Conservation (phyloP, 2,113 vertebrate genomes). For the Strigops habroptila region DNA sequence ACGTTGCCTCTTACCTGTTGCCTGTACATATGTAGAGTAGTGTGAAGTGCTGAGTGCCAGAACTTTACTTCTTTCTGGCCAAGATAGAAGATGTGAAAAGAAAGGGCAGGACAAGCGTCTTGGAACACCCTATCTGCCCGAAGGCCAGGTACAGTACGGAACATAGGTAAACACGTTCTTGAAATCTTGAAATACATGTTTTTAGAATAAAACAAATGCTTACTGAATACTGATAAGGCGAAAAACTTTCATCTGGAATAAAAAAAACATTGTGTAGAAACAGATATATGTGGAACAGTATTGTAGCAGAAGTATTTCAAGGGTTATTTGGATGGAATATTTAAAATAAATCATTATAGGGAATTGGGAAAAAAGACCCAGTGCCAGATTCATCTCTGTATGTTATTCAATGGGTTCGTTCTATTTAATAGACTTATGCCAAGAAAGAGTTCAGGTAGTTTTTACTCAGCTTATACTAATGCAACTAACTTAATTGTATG, state of each 20-base stretch:
- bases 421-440: background rate
- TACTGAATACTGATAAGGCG: background rate
- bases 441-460: background rate
- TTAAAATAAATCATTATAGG: background rate
- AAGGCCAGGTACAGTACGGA: background rate
- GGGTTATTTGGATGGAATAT: background rate
- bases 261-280: background rate
- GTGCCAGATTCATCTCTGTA: background rate
- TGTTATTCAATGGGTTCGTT: background rate
- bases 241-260: background rate
- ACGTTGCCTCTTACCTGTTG: background rate
- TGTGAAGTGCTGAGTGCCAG: background rate
- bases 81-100: background rate
- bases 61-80: background rate
- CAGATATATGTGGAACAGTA: background rate
- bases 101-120: background rate
- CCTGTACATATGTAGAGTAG: background rate
- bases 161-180: background rate
- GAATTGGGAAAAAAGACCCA: background rate
- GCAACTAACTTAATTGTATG: background rate
- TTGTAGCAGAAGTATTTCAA: background rate
- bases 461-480: background rate
- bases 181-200: background rate
- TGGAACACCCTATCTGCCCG: background rate
- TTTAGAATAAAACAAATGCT: background rate